These are phyloP conservation scores for Agrotis exclamationis DNA, from an alignment of 2,888 invertebrate genomes.

Conservation along the genomic window DNA sequence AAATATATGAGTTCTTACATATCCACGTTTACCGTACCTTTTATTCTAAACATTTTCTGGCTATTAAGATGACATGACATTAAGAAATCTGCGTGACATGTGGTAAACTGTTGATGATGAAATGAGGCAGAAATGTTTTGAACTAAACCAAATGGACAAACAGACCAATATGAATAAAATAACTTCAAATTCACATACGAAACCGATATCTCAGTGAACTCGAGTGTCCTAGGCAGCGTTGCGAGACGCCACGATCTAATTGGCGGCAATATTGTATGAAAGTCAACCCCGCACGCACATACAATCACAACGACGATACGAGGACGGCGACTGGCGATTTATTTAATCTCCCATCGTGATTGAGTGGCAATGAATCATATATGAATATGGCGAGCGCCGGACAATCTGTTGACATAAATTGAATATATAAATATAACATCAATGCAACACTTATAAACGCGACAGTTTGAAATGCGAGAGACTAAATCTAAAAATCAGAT, in stretches of 20 bases:
- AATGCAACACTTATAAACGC: constrained; percentile 66
- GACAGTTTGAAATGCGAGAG: constrained; percentile 72
- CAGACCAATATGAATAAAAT: constrained; percentile 29
- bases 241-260: constrained; percentile 71
- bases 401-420: constrained; percentile 79
- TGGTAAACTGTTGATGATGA: too few relatives aligned
- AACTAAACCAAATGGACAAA: constrained; percentile 7
- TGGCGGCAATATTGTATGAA: constrained; percentile 73
- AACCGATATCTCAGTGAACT: constrained; percentile 61
- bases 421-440: constrained; percentile 77
- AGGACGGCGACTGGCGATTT: constrained; percentile 77
- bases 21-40: constrained; percentile 37
- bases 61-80: constrained; percentile 17
- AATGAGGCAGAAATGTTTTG: constrained; percentile 19
- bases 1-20: constrained; percentile 49
- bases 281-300: constrained; percentile 68
- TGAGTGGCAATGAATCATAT: constrained; percentile 81
- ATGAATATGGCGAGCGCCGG: constrained; percentile 67
- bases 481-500: constrained; percentile 66
- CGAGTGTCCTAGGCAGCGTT: constrained; percentile 64
- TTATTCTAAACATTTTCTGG: constrained; percentile 28
- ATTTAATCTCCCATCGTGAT: constrained; percentile 80
- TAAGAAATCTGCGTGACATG: constrained; percentile 18
- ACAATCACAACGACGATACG: constrained; percentile 66
- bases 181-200: constrained; percentile 37